These are phyloP conservation scores for Meloidogyne exigua DNA, from an alignment of 1,140 invertebrate genomes.

Conservation along the genomic window DNA sequence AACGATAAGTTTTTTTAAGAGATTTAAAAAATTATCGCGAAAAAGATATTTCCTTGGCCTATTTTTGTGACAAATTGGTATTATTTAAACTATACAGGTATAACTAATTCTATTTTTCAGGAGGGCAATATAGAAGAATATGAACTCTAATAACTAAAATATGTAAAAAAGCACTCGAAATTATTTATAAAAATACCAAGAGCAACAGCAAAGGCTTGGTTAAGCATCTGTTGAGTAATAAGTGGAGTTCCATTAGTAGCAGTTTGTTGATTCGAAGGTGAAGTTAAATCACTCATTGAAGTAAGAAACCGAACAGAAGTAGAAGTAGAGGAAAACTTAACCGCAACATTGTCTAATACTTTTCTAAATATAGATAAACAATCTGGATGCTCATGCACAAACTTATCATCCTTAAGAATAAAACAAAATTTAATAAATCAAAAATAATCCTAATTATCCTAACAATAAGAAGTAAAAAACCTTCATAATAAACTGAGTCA, in stretches of 20 bases:
- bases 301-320: not conserved
- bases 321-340: not conserved
- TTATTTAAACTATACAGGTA: too few relatives aligned
- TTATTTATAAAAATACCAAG: not conserved
- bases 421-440: not conserved
- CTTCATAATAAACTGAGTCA: conserved; percentile 4
- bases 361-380: conserved; percentile 14
- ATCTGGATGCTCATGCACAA: conserved; percentile 1
- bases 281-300: not conserved
- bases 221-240: conserved; percentile 19
- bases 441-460: not conserved
- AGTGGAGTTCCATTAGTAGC: not conserved
- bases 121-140: too few relatives aligned
- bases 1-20: too few relatives aligned
- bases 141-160: too few relatives aligned
- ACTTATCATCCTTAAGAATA: conserved; percentile 5
- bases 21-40: not conserved
- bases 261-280: not conserved
- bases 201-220: conserved; percentile 8
- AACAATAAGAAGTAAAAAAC: too few relatives aligned
- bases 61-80: too few relatives aligned
- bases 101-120: too few relatives aligned
- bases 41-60: too few relatives aligned
- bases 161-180: too few relatives aligned
- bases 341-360: not conserved